A percentile compares a stretch with the other conserved stretches of the same genome.
Evolutionary conservation across 2,888 invertebrate species (phyloP).

Genomic region (Eupithecia centaureata): DNA sequence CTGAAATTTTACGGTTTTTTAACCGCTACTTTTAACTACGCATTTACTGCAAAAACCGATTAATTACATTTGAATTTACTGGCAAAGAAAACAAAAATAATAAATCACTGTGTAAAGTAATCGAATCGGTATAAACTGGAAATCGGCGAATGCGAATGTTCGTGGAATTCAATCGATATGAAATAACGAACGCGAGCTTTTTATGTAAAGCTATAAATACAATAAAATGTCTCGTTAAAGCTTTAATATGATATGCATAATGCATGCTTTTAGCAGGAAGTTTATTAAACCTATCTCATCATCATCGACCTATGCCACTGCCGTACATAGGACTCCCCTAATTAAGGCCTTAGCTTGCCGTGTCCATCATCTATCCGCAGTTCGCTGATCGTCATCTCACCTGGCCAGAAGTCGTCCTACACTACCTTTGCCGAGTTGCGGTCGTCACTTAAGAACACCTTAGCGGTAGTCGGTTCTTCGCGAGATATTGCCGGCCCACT

Average conservation of each 20-base stretch:
- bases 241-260: slow-evolving; percentile 23
- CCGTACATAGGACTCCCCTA: too few species aligned
- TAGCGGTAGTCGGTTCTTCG: too few species aligned
- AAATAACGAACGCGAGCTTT: slow-evolving; percentile 38
- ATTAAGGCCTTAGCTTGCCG: too few species aligned
- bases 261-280: slow-evolving; percentile 19
- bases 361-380: too few species aligned
- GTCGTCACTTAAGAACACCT: too few species aligned
- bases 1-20: too few species aligned
- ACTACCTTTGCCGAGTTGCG: too few species aligned
- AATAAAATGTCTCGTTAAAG: slow-evolving; percentile 34
- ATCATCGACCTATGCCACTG: too few species aligned
- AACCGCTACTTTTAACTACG: too few species aligned
- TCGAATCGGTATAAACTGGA: slow-evolving; percentile 36
- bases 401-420: too few species aligned
- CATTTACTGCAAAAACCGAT: background rate
- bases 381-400: too few species aligned
- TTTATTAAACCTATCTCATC: background rate
- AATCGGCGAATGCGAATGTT: slow-evolving; percentile 33
- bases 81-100: slow-evolving; percentile 12
- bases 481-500: too few species aligned
- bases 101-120: slow-evolving; percentile 16
- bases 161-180: slow-evolving; percentile 36
- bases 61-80: slow-evolving; percentile 25
- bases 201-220: slow-evolving; percentile 33